Base-by-base conservation (phyloP, 1,140 invertebrate genomes). In the Aphis craccivora region DNA sequence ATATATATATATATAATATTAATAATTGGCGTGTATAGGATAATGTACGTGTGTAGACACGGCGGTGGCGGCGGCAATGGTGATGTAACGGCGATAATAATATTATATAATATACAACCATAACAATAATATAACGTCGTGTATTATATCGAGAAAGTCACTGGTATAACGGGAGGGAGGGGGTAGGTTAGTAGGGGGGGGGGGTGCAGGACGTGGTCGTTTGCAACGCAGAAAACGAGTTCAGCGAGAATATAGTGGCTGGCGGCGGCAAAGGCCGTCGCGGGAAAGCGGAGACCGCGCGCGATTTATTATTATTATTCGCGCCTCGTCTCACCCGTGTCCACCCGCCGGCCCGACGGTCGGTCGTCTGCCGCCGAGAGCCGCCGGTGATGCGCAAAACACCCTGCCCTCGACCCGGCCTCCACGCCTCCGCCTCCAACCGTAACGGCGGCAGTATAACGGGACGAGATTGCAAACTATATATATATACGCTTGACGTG, bases 221-320 rank as follows among this genome's bases (percentile, higher is more conserved):
- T 88, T 88, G 45, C 45, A 88, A 22, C 9, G n/a, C 45, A 51
- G 86, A 88, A 35, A 88, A 88, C n/a, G 45, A 88, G 45, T n/a
- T 87, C 84, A 87, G 14, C 2, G 25, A 30, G 60, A 76, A 76
- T 76, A 76, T 76, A 76, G 60, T 76, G n/a, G 60, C 60, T 76
- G 60, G 60, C 60, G 60, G 25, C 37, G 83, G 83, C 37, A 84
- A 84, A 84, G 9, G 83, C 83, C 37, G 37, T 40, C 35, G 22
- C 22, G 23, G 83, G 40, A 40, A 25, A 40, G 83, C 35, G 83
- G 84, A 43, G 25, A 45, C 43, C 84, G 1, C 37, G 1, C 37
- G n/a, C 45, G 86, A 88, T 88, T 88, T 88, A 88, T 88, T 88
- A 86, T 45, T 86, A 88, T 88, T 88, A 88, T 88, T 88, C 45